phyloP scores from a whole-genome alignment of 2,888 invertebrate species.

The Heliothis peltigera region DNA sequence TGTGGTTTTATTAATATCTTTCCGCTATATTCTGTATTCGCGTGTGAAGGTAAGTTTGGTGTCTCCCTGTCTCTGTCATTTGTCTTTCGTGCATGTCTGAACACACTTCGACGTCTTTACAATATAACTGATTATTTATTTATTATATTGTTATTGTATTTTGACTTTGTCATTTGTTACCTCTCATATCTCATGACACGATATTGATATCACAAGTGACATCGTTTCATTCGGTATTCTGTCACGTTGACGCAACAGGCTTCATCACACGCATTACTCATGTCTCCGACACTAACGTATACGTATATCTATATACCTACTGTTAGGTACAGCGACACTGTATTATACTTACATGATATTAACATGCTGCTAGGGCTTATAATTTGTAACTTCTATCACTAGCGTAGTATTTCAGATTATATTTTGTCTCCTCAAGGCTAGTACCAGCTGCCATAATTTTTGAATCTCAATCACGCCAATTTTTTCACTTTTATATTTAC shows the following conservation, averaged over 20 bases:
- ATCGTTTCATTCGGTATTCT: conserved; percentile 76
- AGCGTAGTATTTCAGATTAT: conserved; percentile 81
- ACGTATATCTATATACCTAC: conserved; percentile 53
- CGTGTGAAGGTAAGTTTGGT: conserved; percentile 85
- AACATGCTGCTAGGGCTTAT: conserved; percentile 81
- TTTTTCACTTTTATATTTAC: conserved; percentile 78
- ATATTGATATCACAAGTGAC: conserved; percentile 73
- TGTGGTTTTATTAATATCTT: conserved; percentile 74
- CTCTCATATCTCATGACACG: conserved; percentile 84
- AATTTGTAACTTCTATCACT: conserved; percentile 79
- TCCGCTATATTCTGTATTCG: conserved; percentile 71
- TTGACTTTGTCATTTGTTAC: conserved; percentile 80
- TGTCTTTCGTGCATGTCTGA: conserved; percentile 82
- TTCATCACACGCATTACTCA: conserved; percentile 75
- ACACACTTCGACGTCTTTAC: conserved; percentile 73
- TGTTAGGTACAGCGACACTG: conserved; percentile 72
- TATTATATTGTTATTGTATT: conserved; percentile 72
- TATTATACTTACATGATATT: conserved; percentile 68
- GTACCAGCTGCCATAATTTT: conserved; percentile 75
- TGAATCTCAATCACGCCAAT: conserved; percentile 80
- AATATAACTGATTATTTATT: conserved; percentile 71
- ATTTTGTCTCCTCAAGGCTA: conserved; percentile 76
- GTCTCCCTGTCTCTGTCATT: conserved; percentile 82
- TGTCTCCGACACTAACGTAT: conserved; percentile 64
- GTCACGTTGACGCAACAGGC: conserved; percentile 70